A percentile compares a stretch with the other conserved stretches of the same genome.
Conservation (phyloP, 2,797 vertebrate genomes). For the Philypnodon macrostomus region DNA sequence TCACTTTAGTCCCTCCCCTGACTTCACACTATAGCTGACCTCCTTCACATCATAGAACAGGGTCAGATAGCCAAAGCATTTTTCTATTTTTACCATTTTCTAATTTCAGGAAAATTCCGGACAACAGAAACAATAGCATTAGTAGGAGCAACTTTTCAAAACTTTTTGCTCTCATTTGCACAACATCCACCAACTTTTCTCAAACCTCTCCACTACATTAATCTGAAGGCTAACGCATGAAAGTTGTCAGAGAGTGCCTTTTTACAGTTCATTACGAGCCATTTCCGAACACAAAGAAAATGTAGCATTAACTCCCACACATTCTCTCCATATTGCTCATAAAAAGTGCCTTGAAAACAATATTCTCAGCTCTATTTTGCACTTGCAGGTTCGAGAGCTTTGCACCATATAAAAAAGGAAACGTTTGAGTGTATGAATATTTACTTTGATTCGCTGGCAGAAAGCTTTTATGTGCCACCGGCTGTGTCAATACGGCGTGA, state of each 20-base stretch:
- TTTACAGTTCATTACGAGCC: background rate
- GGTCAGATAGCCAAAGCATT: too few relatives aligned
- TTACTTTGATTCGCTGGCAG: conserved; percentile 17
- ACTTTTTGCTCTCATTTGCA: too few relatives aligned
- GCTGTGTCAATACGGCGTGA: conserved; percentile 57
- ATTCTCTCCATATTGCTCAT: background rate
- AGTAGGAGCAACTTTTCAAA: too few relatives aligned
- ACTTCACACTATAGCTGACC: too few relatives aligned
- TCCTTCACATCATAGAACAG: too few relatives aligned
- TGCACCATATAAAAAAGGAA: conserved; percentile 6
- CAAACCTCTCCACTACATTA: background rate
- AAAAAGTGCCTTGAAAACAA: background rate
- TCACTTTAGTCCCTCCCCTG: too few relatives aligned
- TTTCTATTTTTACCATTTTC: too few relatives aligned
- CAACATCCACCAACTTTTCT: background rate
- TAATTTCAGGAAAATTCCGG: too few relatives aligned
- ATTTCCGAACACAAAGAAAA: conserved; percentile 4
- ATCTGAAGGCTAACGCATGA: background rate
- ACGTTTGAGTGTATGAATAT: conserved; percentile 17
- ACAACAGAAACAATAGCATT: too few relatives aligned
- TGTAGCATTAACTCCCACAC: background rate
- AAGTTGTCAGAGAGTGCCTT: background rate
- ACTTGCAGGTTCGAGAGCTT: conserved; percentile 3
- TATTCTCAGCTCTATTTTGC: background rate
- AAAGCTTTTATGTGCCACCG: conserved; percentile 40